Conservation (phyloP, 2,797 vertebrate species). For the Dipus sagitta region DNA sequence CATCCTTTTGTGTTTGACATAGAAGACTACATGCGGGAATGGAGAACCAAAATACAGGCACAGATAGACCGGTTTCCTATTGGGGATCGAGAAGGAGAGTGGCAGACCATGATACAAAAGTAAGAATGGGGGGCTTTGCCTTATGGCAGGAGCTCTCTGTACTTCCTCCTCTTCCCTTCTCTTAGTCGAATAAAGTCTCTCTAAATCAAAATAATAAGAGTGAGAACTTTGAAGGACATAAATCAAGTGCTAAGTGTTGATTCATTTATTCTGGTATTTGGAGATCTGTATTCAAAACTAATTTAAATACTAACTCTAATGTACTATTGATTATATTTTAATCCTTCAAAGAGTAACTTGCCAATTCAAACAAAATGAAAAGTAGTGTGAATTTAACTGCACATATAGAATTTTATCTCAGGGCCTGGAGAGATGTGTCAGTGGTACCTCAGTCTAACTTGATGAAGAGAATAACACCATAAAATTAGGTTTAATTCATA, state of each 20-base stretch:
- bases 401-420: not conserved
- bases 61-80: conserved; percentile 91
- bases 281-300: not conserved
- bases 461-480: not conserved
- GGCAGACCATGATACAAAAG: conserved; percentile 93
- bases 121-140: conserved; percentile 81
- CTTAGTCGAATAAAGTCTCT: no score
- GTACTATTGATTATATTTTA: conserved; percentile 13
- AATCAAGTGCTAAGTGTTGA: not conserved
- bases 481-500: not conserved
- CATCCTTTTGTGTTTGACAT: conserved; percentile 93
- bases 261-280: not conserved
- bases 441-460: conserved; percentile 11
- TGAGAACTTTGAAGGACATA: not conserved
- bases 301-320: conserved; percentile 18
- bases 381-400: conserved; percentile 36
- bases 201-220: no score
- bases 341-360: conserved; percentile 27
- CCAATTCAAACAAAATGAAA: conserved; percentile 17
- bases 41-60: conserved; percentile 92
- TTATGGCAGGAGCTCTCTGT: no score
- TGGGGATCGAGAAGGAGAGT: conserved; percentile 91
- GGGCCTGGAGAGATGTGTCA: no score
- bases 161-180: no score
- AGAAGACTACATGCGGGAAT: conserved; percentile 92